These are phyloP conservation scores for Oryzias melastigma DNA, from an alignment of 2,113 vertebrate genomes.

Conservation along the genomic window DNA sequence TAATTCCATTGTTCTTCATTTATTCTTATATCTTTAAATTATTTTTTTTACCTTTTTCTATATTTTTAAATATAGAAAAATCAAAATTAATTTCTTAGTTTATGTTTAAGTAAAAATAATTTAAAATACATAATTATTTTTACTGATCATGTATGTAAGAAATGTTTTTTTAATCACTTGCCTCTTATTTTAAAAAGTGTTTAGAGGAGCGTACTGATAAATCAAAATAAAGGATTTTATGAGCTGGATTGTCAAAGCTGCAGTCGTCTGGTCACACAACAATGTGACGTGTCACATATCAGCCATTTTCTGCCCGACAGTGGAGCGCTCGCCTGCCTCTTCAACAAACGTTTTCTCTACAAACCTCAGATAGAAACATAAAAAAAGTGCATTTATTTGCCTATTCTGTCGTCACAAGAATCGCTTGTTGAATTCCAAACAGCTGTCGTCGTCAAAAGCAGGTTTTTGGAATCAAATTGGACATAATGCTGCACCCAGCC, in stretches of 20 bases:
- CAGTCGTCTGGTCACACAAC: background rate
- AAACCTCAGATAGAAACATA: constrained; percentile 5
- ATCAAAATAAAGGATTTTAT: no score
- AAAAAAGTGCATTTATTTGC: constrained; percentile 10
- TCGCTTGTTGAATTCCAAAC: background rate
- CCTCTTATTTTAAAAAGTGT: no score
- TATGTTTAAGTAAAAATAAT: background rate
- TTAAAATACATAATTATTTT: background rate
- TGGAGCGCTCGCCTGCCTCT: constrained; percentile 17
- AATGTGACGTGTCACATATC: background rate
- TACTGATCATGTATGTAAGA: no score
- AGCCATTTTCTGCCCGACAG: constrained; percentile 55
- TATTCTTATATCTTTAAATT: no score
- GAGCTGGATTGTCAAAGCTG: background rate
- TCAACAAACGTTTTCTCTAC: constrained; percentile 16
- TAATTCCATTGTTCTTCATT: no score
- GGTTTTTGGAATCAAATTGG: constrained; percentile 32
- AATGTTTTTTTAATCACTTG: no score
- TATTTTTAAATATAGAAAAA: no score
- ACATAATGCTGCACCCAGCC: constrained; percentile 29
- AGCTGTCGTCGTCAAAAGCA: constrained; percentile 12
- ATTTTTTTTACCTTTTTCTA: no score
- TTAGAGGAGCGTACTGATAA: no score
- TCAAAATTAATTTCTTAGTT: background rate
- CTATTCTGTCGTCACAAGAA: constrained; percentile 1